Base-by-base conservation (phyloP, 2,888 invertebrate genomes). In the Sarcophaga carnaria region DNA sequence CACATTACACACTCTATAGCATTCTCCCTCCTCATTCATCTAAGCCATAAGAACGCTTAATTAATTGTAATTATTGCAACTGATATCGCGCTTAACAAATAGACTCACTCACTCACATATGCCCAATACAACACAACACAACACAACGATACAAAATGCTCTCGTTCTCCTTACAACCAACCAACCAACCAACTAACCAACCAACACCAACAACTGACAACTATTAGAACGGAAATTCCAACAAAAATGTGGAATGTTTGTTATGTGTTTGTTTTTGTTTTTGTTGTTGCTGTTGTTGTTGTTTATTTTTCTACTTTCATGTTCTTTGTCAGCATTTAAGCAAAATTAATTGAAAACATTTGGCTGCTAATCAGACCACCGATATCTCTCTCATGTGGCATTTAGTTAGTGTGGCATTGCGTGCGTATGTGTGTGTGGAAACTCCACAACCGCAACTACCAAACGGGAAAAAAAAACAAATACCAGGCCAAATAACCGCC, bases 301-400 rank as follows among this genome's bases (percentile, higher is more conserved):
- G 4, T 14, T 17, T 37, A 37, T 54, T 54, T 54, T 54, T 54
- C 17, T 14, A 27, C 25, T 47, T 12, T 20, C 37, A n/a, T 10
- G 4, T 20, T 20, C 17, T 67, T 17, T 67, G 45, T 45, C 45
- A 67, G 25, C 66, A 64, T 49, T 64, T 64, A 25, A 54, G 69
- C 47, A 20, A 49, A 71, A 84, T 49, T 76, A 80, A 85, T 76
- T 76, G 64, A 67, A 80, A 84, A 84, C 84, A 84, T 84, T 84
- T 77, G 80, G 12, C 37, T 54, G 37, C 64, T 77, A 80, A 85
- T 80, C 76, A 76, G 66, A 80, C 66, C 66, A 71, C 22, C 76
- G 71, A 77, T 85, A 77, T 80, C 71, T 76, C 64, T 75, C 45
- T 60, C 22, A 60, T 25, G n/a, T 59, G 71, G n/a, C 59, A 37